These are phyloP conservation scores for Globodera ellingtonae DNA, from an alignment of 1,140 invertebrate genomes.

Conservation along the genomic window DNA sequence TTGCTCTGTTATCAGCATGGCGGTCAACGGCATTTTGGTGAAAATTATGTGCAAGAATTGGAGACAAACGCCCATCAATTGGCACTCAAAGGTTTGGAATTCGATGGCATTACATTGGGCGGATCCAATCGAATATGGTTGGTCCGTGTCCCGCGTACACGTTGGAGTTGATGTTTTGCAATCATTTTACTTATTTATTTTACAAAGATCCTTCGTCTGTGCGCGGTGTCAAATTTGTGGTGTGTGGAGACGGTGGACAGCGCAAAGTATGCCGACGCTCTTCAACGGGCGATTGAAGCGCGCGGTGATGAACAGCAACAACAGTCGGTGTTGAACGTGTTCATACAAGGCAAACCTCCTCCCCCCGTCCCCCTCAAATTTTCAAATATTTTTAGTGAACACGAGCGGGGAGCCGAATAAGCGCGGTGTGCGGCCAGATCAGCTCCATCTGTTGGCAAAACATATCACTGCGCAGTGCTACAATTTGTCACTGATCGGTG, in stretches of 20 bases:
- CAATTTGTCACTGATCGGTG: conserved; percentile 74
- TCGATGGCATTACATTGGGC: conserved; percentile 95
- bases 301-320: conserved; percentile 46
- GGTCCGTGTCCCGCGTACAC: too few relatives aligned
- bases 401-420: conserved; percentile 91
- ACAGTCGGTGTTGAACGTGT: conserved; percentile 72
- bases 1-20: conserved; percentile 77
- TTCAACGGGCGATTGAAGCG: conserved; percentile 79
- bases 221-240: conserved; percentile 74
- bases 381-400: conserved; percentile 73
- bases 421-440: conserved; percentile 76
- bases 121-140: conserved; percentile 79
- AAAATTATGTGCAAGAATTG: conserved; percentile 95
- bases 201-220: conserved; percentile 5
- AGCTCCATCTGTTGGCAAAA: conserved; percentile 74
- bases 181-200: too few relatives aligned
- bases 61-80: conserved; percentile 79
- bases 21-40: conserved; percentile 90
- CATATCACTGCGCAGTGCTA: conserved; percentile 79
- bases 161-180: too few relatives aligned
- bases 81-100: conserved; percentile 77
- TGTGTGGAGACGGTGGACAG: conserved; percentile 86
- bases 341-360: conserved; percentile 74
- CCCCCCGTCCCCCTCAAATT: too few relatives aligned
- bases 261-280: conserved; percentile 77